phyloP scores from a whole-genome alignment of 2,797 vertebrate genomes.

The Poecilia gillii region DNA sequence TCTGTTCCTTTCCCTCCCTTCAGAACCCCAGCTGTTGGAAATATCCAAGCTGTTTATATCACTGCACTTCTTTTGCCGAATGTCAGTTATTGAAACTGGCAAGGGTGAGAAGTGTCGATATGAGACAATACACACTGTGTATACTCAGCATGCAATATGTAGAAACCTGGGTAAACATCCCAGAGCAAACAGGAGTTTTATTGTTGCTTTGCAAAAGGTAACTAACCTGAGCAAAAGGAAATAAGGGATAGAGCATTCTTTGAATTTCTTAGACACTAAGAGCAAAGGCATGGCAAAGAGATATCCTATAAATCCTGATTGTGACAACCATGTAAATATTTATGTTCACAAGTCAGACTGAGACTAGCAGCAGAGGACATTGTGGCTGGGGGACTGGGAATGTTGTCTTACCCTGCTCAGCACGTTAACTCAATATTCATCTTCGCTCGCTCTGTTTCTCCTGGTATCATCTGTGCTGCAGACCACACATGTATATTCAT shows the following conservation, averaged over 20 bases:
- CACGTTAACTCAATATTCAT: constrained; percentile 77
- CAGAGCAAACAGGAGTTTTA: constrained; percentile 59
- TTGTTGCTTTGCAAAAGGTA: constrained; percentile 52
- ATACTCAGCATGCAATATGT: constrained; percentile 53
- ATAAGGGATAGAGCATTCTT: constrained; percentile 54
- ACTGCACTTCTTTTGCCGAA: constrained; percentile 58
- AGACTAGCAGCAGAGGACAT: constrained; percentile 76
- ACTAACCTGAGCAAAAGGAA: constrained; percentile 48
- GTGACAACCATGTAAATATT: constrained; percentile 79
- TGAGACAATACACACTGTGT: constrained; percentile 70
- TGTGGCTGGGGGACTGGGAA: constrained; percentile 64
- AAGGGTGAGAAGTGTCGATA: constrained; percentile 71
- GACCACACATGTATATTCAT: constrained; percentile 80
- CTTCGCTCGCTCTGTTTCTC: constrained; percentile 65
- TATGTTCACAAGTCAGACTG: constrained; percentile 74
- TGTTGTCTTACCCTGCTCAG: constrained; percentile 55
- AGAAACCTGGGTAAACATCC: constrained; percentile 54
- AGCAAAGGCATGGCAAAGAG: constrained; percentile 48
- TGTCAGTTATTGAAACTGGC: constrained; percentile 71
- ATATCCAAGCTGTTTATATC: constrained; percentile 69
- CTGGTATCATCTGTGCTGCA: constrained; percentile 58
- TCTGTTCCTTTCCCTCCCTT: constrained; percentile 54
- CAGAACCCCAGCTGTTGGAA: constrained; percentile 52
- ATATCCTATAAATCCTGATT: constrained; percentile 73
- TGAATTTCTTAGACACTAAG: constrained; percentile 59